Conservation (phyloP, 1,140 invertebrate species). For the Drosophila sturtevanti region DNA sequence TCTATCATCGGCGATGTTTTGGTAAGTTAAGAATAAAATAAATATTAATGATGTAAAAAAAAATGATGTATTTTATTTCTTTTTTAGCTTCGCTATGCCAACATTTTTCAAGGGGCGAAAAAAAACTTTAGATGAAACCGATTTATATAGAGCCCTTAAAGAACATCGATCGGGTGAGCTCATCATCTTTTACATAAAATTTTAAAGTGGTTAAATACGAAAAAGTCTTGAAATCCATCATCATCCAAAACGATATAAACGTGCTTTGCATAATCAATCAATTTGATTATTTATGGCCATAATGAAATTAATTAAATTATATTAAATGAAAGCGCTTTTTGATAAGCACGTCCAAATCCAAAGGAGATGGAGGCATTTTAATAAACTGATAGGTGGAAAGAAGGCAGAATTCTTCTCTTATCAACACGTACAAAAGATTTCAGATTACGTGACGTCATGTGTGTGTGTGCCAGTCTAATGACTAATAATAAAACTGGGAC, state of each 20-base stretch:
- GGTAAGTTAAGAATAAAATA: slow-evolving; percentile 40
- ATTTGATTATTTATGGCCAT: slow-evolving; percentile 32
- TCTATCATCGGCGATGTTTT: slow-evolving; percentile 75
- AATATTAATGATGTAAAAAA: not conserved
- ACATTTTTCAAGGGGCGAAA: slow-evolving; percentile 84
- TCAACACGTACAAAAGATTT: slow-evolving; percentile 50
- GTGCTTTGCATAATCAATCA: slow-evolving; percentile 38
- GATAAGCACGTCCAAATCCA: slow-evolving; percentile 15
- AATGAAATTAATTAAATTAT: slow-evolving; percentile 48
- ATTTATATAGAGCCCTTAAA: slow-evolving; percentile 85
- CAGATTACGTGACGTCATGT: slow-evolving; percentile 46
- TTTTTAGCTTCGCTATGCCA: slow-evolving; percentile 83
- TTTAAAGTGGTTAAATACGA: not conserved
- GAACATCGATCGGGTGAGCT: slow-evolving; percentile 84
- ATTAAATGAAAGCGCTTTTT: slow-evolving; percentile 33
- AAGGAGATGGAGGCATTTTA: not conserved
- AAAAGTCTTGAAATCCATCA: not conserved
- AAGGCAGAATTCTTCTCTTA: slow-evolving; percentile 19
- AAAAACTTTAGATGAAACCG: slow-evolving; percentile 84
- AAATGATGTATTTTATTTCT: not conserved
- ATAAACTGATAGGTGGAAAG: slow-evolving; percentile 25
- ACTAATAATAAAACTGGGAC: slow-evolving; percentile 19
- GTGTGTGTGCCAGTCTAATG: slow-evolving; percentile 1
- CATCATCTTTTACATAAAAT: not conserved
- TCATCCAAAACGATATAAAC: not conserved